Evolutionary conservation across 2,888 invertebrate species (phyloP), one percentile per base, ranked within the genome.

Genomic region (Agrotis puta): DNA sequence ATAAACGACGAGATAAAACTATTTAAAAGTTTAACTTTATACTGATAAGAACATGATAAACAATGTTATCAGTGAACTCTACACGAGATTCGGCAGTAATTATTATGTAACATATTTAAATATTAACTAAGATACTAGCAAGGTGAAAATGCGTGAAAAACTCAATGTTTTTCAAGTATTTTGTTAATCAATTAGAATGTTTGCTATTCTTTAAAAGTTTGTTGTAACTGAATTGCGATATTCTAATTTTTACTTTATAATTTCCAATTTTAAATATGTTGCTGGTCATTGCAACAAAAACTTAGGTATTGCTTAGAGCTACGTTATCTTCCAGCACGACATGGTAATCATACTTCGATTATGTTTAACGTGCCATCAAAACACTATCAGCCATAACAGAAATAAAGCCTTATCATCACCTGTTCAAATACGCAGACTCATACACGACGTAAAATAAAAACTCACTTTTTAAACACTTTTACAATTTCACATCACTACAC

Each of bases 341-440:
- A 13, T 39, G n/a, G 51, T 67, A 20, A 77, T 79, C 20, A 71
- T 67, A 66, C 18, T 62, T 24, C 33, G 50, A 77, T 66, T 22
- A 74, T 65, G 3, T 70, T 56, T 65, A 45, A 59, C 24, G 50
- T 48, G 56, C 70, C 58, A 66, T 70, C 70, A 75, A 68, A 77
- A 77, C 63, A 77, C 71, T 69, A 76, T 74, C 70, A 83, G 73
- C 78, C 77, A 82, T 77, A 83, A 84, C 81, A 81, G 83, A 85
- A 86, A 70, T 66, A 84, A 83, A 84, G 83, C 79, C 77, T 82
- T 76, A 84, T 86, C 83, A 88, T 90, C 88, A 92, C 89, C 89
- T 93, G 92, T 90, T 88, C 81, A 92, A 93, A 93, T 90, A 92
- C 87, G 87, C 87, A 91, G 87, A 91, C 90, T 90, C 91, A 92